Evolutionary conservation across 2,797 vertebrate genomes (phyloP), one percentile per base, ranked within the genome.

Genomic region (Hoplostethus atlanticus): DNA sequence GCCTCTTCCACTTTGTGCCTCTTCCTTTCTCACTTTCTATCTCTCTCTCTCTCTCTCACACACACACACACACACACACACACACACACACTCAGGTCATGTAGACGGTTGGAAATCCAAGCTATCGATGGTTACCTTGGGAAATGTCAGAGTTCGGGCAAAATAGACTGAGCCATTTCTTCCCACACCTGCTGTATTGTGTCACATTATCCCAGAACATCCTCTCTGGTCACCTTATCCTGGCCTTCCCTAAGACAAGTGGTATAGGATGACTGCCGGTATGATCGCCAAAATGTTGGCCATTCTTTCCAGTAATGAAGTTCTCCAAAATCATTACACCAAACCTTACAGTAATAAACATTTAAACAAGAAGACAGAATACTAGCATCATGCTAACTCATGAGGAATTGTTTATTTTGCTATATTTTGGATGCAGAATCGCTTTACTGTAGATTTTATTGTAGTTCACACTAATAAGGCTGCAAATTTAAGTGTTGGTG

Each of bases 141-240:
- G 87, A 93, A 91, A 91, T 78, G 85, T 72, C 71, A 74, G 63
- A 47, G 55, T 80, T 77, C 57, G 30, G 60, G 57, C 52, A 83
- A 86, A 88, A 88, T 64, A 85, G 79, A 67, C 36, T 0, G n/a
- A 79, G 57, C 48, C 60, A 79, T 83, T 88, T 89, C 68, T 88
- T 91, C 88, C 84, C 88, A 92, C 90, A 93, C 90, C 83, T 91
- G 84, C 76, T 79, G 79, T 81, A 80, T 86, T 89, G 84, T 91
- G 84, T 88, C 81, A 90, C 68, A 74, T 83, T 84, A 90, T 88
- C 77, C 74, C 58, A 56, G 77, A 70, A 71, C 76, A 73, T 78
- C 74, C 67, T 87, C 71, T 77, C 47, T 66, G 58, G 75, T 73
- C 79, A 88, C 84, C 50, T 73, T 82, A 87, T 74, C 80, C 84